These are phyloP conservation scores for Drosophila nasuta DNA, from an alignment of 1,140 invertebrate genomes.

Conservation along the genomic window DNA sequence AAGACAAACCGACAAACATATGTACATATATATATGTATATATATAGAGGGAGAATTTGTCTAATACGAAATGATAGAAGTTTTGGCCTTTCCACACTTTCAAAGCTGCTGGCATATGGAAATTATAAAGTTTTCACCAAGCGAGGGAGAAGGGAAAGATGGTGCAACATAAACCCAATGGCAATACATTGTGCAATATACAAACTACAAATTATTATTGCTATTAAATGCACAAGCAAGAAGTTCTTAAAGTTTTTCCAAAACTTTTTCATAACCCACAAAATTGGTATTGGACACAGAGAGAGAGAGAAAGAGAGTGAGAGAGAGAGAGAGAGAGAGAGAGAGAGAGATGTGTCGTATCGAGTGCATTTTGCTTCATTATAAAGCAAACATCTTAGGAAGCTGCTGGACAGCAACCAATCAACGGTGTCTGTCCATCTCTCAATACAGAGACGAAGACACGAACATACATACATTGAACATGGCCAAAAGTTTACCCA, in stretches of 20 bases:
- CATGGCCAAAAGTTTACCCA: constrained; percentile 66
- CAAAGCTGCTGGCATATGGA: constrained; percentile 61
- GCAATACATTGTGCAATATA: constrained; percentile 69
- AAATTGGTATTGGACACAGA: background rate
- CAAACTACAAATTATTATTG: constrained; percentile 79
- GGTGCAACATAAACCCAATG: constrained; percentile 44
- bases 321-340: no score
- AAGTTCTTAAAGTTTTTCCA: constrained; percentile 66
- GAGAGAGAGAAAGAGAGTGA: no score
- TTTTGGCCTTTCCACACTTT: constrained; percentile 53
- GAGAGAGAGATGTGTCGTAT: constrained; percentile 27
- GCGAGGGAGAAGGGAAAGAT: background rate
- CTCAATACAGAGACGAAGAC: constrained; percentile 28
- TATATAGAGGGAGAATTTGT: constrained; percentile 28
- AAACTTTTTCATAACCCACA: constrained; percentile 61
- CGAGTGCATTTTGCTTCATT: constrained; percentile 64
- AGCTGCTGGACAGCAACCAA: constrained; percentile 59
- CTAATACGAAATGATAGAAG: constrained; percentile 62
- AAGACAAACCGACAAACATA: constrained; percentile 9
- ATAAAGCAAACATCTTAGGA: constrained; percentile 70
- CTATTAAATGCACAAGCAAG: constrained; percentile 79
- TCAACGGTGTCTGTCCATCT: constrained; percentile 71
- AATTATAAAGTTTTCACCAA: constrained; percentile 73
- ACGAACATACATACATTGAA: constrained; percentile 15
- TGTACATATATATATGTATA: background rate